These are phyloP conservation scores for Acronicta leporina DNA, from an alignment of 2,888 invertebrate species.

Conservation along the genomic window DNA sequence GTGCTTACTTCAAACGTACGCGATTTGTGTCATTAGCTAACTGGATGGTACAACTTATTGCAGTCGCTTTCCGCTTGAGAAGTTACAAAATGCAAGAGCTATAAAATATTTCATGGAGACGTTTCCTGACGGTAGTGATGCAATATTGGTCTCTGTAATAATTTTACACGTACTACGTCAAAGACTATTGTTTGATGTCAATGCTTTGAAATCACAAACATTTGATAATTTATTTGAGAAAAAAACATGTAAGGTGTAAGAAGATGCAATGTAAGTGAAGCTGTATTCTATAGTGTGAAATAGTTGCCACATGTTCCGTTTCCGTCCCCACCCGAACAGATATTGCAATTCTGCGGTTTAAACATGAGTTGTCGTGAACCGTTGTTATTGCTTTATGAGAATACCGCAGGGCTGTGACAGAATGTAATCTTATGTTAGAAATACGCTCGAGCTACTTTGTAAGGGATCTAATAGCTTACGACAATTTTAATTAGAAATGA, in stretches of 20 bases:
- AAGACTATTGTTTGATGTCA: constrained; percentile 3
- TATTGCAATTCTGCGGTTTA: constrained; percentile 58
- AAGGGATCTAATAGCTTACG: constrained; percentile 18
- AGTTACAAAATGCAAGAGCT: constrained; percentile 35
- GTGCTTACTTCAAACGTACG: constrained; percentile 27
- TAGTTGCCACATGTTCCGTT: constrained; percentile 62
- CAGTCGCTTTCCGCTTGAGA: constrained; percentile 27
- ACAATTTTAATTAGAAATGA: constrained; percentile 46
- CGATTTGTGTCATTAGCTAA: constrained; percentile 28
- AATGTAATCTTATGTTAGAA: constrained; percentile 27
- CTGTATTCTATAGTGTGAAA: constrained; percentile 34
- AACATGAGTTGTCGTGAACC: constrained; percentile 35
- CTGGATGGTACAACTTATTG: constrained; percentile 27
- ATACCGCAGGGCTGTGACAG: constrained; percentile 32
- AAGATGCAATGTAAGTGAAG: constrained; percentile 16
- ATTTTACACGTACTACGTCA: constrained; percentile 9
- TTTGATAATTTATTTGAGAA: background rate
- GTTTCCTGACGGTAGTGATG: constrained; percentile 21
- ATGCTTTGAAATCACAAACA: constrained; percentile 4
- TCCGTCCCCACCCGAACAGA: constrained; percentile 57
- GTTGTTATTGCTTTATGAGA: constrained; percentile 51
- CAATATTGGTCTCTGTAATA: constrained; percentile 20
- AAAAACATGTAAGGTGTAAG: constrained; percentile 9
- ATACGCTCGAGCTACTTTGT: constrained; percentile 18
- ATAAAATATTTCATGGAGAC: constrained; percentile 44